Base-by-base conservation (phyloP, 2,113 vertebrate species). In the Phylloscopus trochilus region DNA sequence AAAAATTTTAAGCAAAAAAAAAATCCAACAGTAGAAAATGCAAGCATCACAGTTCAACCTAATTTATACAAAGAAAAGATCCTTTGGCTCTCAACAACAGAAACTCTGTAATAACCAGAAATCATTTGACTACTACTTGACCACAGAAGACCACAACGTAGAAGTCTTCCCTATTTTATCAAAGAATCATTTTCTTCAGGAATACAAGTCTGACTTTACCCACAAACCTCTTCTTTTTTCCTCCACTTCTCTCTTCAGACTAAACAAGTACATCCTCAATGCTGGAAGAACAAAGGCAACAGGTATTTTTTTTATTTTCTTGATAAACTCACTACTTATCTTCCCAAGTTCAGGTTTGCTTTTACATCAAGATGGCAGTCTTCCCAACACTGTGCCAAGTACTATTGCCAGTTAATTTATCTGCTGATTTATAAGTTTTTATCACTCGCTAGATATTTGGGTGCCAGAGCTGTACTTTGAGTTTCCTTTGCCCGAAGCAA, bases 401-500 rank as follows among this genome's bases (percentile, higher is more conserved):
- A 82, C 26, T 28, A 23, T 17, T 91, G 70, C 30, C 53, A 58
- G 49, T 62, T 89, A 39, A 73, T 89, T 85, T 70, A 89, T 60
- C 41, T 79, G 15, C 66, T 62, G 28, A 82, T 89, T 79, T 69
- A 21, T 9, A 60, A 39, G 64, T 27, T 83, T 89, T 83, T 82
- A 89, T 95, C 92, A 70, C n/a, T 47, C 6, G 7, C 11, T 33
- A 87, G 15, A 66, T 84, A 68, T 87, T 76, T 11, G 58, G 21
- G 43, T 95, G 46, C 35, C 59, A 79, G 41, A 87, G 70, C 92
- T 73, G 35, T 51, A 76, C 26, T 35, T 53, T 15, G n/a, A 87
- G 43, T 49, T 83, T 90, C 63, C 82, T 91, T 91, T 51, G 93
- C 87, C 70, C 59, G 86, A 64, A 95, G 85, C 87, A 90, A 92